Conservation (phyloP, 2,797 vertebrate species). For the Myotis vivesi region DNA sequence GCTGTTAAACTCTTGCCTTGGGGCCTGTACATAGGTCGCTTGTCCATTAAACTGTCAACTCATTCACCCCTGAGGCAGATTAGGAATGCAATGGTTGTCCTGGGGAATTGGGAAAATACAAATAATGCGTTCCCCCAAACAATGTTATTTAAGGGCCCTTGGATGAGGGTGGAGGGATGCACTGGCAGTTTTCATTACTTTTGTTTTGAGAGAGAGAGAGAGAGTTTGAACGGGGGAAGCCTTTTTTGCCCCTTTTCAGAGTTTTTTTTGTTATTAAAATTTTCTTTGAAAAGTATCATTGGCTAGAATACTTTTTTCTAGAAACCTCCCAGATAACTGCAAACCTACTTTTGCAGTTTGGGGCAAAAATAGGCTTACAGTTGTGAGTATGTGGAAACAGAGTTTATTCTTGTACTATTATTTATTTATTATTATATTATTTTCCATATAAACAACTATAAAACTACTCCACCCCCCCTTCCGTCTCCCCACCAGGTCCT, state of each 20-base stretch:
- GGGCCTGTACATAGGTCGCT: neutral
- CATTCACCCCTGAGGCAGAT: neutral
- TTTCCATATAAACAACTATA: neutral
- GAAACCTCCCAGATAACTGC: neutral
- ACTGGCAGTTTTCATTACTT: neutral
- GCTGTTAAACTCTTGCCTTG: constrained; percentile 13
- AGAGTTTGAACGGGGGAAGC: neutral
- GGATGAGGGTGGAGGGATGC: neutral
- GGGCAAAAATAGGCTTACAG: neutral
- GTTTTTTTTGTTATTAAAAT: constrained; percentile 9
- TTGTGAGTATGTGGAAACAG: neutral
- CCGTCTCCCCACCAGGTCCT: neutral
- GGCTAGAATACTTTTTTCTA: constrained; percentile 18
- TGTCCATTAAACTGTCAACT: neutral
- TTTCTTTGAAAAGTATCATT: neutral
- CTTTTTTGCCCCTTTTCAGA: neutral
- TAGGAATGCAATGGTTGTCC: neutral
- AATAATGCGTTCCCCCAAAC: neutral
- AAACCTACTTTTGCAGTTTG: neutral
- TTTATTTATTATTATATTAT: neutral
- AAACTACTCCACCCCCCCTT: neutral
- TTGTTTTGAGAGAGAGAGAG: neutral
- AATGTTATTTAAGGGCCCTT: neutral
- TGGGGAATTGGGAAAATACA: neutral
- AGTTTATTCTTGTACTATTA: neutral